These are phyloP conservation scores for Epirrhoe alternata DNA, from an alignment of 2,888 invertebrate genomes.

Conservation along the genomic window DNA sequence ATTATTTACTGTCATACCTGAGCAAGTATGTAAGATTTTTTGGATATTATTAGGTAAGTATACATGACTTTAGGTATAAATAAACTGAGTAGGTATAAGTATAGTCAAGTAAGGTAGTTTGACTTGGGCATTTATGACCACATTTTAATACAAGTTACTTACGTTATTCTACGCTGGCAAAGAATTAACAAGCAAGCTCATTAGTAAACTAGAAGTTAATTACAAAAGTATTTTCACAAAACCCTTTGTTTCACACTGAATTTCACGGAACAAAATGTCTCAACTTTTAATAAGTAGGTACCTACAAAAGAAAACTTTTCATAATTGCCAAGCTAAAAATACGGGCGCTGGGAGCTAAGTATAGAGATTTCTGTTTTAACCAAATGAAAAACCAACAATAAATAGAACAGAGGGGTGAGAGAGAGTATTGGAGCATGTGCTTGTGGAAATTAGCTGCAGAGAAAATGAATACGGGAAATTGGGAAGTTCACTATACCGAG, in stretches of 20 bases:
- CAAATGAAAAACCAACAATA: slow-evolving; percentile 44
- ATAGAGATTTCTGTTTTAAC: slow-evolving; percentile 30
- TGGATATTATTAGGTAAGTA: too few relatives aligned
- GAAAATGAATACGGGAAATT: slow-evolving; percentile 49
- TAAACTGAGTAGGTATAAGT: too few relatives aligned
- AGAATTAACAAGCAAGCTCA: slow-evolving; percentile 5
- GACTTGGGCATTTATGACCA: neutral
- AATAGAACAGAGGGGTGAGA: slow-evolving; percentile 48
- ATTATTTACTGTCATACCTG: too few relatives aligned
- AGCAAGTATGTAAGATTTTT: too few relatives aligned
- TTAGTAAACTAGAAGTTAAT: slow-evolving; percentile 9
- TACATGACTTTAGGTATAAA: too few relatives aligned
- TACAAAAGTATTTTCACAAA: slow-evolving; percentile 1
- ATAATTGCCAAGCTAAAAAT: slow-evolving; percentile 7
- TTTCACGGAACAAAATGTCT: slow-evolving; percentile 3
- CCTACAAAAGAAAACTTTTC: slow-evolving; percentile 6
- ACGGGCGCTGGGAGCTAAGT: neutral
- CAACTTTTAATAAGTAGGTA: slow-evolving; percentile 9
- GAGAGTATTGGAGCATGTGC: slow-evolving; percentile 50
- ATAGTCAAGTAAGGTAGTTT: too few relatives aligned
- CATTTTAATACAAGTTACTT: neutral
- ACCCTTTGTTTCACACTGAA: slow-evolving; percentile 10
- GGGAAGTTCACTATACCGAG: slow-evolving; percentile 40
- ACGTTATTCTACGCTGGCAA: neutral
- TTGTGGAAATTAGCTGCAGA: slow-evolving; percentile 54